These are phyloP conservation scores for Euclidia mi DNA, from an alignment of 2,888 invertebrate genomes.

Conservation along the genomic window DNA sequence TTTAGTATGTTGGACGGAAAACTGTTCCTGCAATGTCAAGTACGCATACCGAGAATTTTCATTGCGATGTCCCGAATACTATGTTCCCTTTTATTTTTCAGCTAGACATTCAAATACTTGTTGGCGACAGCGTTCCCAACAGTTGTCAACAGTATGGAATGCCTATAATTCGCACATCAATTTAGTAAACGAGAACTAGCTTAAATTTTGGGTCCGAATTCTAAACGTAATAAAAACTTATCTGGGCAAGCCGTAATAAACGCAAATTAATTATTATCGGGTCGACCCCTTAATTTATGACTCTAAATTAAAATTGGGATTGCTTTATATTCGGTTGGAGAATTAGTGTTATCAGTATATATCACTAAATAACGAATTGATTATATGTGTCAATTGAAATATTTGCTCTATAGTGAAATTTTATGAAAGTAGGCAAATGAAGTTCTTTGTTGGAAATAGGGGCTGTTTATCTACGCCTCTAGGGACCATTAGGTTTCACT, in stretches of 20 bases:
- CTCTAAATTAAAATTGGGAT: background rate
- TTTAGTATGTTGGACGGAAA: background rate
- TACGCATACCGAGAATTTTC: conserved; percentile 9
- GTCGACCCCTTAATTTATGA: conserved; percentile 6
- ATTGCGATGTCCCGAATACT: conserved; percentile 9
- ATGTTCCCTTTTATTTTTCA: conserved; percentile 12
- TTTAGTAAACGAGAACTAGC: conserved; percentile 46
- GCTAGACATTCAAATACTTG: conserved; percentile 20
- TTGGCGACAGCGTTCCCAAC: conserved; percentile 28
- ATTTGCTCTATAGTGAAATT: background rate
- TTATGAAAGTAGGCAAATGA: conserved; percentile 32
- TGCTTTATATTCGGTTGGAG: conserved; percentile 4
- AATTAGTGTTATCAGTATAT: background rate
- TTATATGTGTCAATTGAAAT: background rate
- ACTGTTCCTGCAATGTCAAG: background rate
- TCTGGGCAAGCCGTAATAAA: conserved; percentile 36
- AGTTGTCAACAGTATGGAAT: conserved; percentile 46
- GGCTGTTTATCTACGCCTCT: conserved; percentile 45
- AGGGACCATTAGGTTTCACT: conserved; percentile 50
- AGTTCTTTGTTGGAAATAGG: conserved; percentile 27
- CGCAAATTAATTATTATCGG: conserved; percentile 42
- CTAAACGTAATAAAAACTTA: conserved; percentile 54
- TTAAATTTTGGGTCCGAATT: conserved; percentile 52
- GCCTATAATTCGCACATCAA: conserved; percentile 41
- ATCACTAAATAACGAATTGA: background rate